Evolutionary conservation across 2,797 vertebrate genomes (phyloP), one percentile per base, ranked within the genome.

Genomic region (Micropoecilia bifurca): DNA sequence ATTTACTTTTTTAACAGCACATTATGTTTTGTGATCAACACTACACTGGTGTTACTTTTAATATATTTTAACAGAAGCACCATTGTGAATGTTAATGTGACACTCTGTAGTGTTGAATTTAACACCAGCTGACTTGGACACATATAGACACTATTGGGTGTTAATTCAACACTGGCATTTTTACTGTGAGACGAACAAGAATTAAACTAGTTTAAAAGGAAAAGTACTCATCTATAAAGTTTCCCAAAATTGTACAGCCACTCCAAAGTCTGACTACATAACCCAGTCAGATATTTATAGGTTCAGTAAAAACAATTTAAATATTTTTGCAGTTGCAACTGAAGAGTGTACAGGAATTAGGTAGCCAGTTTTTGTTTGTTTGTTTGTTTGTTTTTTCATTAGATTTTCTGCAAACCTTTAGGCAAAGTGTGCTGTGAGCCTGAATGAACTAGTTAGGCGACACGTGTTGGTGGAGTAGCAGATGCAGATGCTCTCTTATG

Each of bases 401-500:
- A 6, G n/a, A 47, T 69, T 36, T 28, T 43, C 45, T 36, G n/a
- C 1, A 22, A 16, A 45, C 9, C 78, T 73, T 47, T 74, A 28
- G 50, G 30, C 28, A 78, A 74, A 61, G 71, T 81, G 74, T 69
- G 18, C 75, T 39, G 74, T 22, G 22, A 41, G 46, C 59, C 59
- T 48, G 48, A 57, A 39, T 73, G 25, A 74, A 61, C 39, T 36
- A 69, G 14, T 82, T 7, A 10, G 13, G 39, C 22, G 53, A 61
- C 73, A 77, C 79, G 63, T 59, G 85, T 48, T 68, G 61, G 33
- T 48, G 14, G 75, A 59, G 71, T 69, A 82, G 14, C 3, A 71
- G 84, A 77, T 8, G n/a, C 71, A 82, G 83, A 47, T 59, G 57
- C 33, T 10, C 75, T 88, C 87, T 88, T 84, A 78, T 28, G 14